phyloP scores from a whole-genome alignment of 2,797 vertebrate genomes.

The Apodemus agrarius region DNA sequence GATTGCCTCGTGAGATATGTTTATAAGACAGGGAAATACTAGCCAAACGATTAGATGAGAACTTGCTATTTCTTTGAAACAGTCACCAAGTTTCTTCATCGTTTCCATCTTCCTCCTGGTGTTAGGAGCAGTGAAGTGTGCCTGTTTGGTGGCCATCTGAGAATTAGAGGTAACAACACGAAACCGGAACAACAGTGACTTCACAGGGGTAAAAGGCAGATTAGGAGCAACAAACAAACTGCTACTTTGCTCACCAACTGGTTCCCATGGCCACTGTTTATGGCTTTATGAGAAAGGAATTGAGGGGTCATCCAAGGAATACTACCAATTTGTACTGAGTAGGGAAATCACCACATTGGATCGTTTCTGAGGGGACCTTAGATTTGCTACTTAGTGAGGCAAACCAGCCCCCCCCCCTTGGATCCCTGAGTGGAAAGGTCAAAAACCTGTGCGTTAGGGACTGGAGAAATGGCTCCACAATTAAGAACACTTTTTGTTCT shows the following conservation, averaged over 20 bases:
- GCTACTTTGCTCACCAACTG: neutral
- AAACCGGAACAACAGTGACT: neutral
- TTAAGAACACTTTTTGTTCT: neutral
- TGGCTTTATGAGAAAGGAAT: neutral
- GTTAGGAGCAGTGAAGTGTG: neutral
- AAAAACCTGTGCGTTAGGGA: neutral
- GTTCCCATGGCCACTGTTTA: conserved; percentile 15
- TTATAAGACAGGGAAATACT: neutral
- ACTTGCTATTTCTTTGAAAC: conserved; percentile 14
- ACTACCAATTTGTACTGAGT: conserved; percentile 8
- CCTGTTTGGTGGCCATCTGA: neutral
- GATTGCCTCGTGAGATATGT: neutral
- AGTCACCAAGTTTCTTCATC: neutral
- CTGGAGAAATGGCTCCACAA: neutral
- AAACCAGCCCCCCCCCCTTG: neutral
- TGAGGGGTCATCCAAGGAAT: neutral
- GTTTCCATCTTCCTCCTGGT: neutral
- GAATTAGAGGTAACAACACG: conserved; percentile 16
- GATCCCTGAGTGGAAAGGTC: neutral
- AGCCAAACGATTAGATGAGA: conserved; percentile 1
- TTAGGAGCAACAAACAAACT: neutral
- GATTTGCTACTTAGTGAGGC: neutral
- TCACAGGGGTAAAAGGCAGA: neutral
- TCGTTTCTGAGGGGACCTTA: conserved; percentile 14
- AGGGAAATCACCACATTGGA: neutral